A percentile compares a stretch with the other conserved stretches of the same genome.
Conservation (phyloP, 2,113 vertebrate genomes). For the Abramis brama region DNA sequence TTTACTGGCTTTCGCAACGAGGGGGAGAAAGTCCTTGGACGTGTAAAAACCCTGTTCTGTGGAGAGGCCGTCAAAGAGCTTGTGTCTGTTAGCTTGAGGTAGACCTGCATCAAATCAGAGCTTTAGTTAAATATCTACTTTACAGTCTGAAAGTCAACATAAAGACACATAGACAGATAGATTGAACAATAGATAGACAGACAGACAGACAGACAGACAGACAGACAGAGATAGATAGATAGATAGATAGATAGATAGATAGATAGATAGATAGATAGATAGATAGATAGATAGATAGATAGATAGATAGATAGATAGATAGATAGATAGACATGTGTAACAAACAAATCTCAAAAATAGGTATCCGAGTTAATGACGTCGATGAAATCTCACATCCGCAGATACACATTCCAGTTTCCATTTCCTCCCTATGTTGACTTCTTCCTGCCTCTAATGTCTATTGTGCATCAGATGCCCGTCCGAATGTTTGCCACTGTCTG, state of each 20-base stretch:
- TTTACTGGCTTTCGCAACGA: conserved; percentile 85
- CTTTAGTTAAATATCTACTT: background rate
- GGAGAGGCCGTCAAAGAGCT: conserved; percentile 78
- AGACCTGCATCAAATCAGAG: conserved; percentile 72
- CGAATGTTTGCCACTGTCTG: conserved; percentile 44
- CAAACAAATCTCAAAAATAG: background rate
- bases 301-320: background rate
- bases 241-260: background rate
- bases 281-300: background rate
- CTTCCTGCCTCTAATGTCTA: conserved; percentile 23
- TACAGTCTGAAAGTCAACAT: background rate
- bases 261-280: background rate
- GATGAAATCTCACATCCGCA: background rate
- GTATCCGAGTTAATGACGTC: background rate
- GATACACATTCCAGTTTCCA: background rate
- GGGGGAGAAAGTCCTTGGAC: conserved; percentile 85
- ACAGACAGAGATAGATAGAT: background rate
- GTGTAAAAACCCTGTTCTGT: conserved; percentile 83
- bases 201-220: background rate
- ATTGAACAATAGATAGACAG: background rate
- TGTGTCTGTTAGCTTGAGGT: conserved; percentile 81
- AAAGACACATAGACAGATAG: background rate
- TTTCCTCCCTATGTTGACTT: background rate
- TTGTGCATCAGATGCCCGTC: conserved; percentile 29
- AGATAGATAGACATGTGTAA: background rate